Percentiles rank a stretch among this genome's conserved stretches.
Conservation (phyloP, 2,797 vertebrate species). For the Macropus fuliginosus region DNA sequence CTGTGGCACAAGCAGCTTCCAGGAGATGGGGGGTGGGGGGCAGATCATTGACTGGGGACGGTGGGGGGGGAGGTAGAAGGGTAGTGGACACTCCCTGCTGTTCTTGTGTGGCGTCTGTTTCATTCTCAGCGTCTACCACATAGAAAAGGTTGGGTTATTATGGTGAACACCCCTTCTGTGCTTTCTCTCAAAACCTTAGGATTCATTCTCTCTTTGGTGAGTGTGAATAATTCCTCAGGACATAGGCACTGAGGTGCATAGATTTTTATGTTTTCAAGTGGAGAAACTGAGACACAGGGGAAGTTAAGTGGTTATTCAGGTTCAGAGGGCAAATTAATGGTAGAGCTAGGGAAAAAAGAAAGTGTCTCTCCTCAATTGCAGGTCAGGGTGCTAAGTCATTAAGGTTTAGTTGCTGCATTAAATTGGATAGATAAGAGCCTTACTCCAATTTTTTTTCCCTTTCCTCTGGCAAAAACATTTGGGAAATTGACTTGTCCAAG, state of each 20-base stretch:
- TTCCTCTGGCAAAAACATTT: neutral
- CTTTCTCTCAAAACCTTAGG: constrained; percentile 3
- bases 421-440: neutral
- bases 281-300: neutral
- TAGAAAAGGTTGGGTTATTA: neutral
- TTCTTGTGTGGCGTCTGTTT: neutral
- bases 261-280: neutral
- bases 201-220: neutral
- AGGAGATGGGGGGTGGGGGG: neutral
- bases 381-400: neutral
- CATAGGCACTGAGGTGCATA: neutral
- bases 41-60: neutral
- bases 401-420: neutral
- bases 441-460: neutral
- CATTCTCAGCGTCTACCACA: neutral
- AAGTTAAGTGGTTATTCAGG: neutral
- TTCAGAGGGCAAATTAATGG: neutral
- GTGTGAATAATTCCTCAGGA: neutral
- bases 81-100: neutral
- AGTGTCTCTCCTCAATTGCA: neutral
- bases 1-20: neutral
- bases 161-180: neutral
- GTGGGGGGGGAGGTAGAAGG: neutral
- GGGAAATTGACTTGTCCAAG: neutral
- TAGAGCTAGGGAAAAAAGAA: neutral